These are phyloP conservation scores for Halisarca cf. caerulea DNA, from an alignment of 37 sponge, comb jelly and placozoan genomes.

Conservation along the genomic window DNA sequence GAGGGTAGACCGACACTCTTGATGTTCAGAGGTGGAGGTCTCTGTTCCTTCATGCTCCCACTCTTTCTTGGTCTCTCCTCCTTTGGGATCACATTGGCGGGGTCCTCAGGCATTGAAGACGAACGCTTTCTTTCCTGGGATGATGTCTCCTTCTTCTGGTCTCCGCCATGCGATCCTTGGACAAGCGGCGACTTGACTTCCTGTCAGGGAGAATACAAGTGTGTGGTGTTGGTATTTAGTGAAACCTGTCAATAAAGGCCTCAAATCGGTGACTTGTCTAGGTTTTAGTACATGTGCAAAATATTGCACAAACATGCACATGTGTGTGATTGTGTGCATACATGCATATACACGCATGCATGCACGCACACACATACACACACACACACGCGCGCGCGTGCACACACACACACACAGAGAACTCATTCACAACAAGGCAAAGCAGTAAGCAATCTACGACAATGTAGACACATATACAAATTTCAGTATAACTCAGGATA, in stretches of 20 bases:
- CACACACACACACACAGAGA: constrained; percentile 13
- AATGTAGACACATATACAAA: background rate
- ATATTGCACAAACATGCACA: background rate
- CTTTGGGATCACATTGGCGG: too few species aligned
- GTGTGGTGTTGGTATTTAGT: too few species aligned
- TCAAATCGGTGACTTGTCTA: too few species aligned
- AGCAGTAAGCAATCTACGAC: background rate
- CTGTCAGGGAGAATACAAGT: too few species aligned
- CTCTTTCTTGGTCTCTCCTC: too few species aligned
- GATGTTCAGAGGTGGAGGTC: background rate
- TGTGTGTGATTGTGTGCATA: background rate
- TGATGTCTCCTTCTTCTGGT: too few species aligned
- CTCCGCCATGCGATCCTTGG: too few species aligned
- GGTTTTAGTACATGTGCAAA: background rate
- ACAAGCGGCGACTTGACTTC: too few species aligned
- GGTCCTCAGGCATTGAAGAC: background rate
- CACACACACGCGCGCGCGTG: background rate
- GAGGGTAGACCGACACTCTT: constrained; percentile 18
- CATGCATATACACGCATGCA: background rate
- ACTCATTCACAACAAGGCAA: background rate
- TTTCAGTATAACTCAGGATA: background rate
- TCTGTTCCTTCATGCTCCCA: too few species aligned
- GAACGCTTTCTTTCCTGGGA: background rate
- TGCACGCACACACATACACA: constrained; percentile 1
- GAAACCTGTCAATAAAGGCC: too few species aligned